These are phyloP conservation scores for Chrysotoxum bicinctum DNA, from an alignment of 2,888 invertebrate genomes.

Conservation along the genomic window DNA sequence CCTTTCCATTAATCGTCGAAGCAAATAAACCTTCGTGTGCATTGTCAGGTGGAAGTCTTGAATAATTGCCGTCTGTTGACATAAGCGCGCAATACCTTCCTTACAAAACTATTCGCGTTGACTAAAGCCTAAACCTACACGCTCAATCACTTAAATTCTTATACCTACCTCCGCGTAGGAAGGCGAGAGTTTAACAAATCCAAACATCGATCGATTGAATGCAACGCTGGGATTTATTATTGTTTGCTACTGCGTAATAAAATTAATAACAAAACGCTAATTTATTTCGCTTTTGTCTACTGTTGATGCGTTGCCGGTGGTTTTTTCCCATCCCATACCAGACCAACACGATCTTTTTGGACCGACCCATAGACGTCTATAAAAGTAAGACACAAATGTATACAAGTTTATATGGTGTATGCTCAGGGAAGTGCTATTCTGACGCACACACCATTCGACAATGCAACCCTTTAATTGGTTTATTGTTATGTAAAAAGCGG, in stretches of 20 bases:
- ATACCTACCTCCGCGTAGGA: slow-evolving; percentile 23
- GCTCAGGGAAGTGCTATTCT: slow-evolving; percentile 22
- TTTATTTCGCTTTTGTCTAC: slow-evolving; percentile 76
- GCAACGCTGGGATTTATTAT: slow-evolving; percentile 70
- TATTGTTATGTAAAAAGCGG: slow-evolving; percentile 69
- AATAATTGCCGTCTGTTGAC: slow-evolving; percentile 62
- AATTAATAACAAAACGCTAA: slow-evolving; percentile 81
- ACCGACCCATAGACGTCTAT: neutral
- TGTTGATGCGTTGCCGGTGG: slow-evolving; percentile 46
- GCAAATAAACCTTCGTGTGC: slow-evolving; percentile 58
- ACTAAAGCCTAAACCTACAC: slow-evolving; percentile 16
- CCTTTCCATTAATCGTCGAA: slow-evolving; percentile 67
- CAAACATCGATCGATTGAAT: slow-evolving; percentile 46
- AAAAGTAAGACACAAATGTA: slow-evolving; percentile 22
- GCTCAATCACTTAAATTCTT: slow-evolving; percentile 2
- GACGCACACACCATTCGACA: slow-evolving; percentile 23
- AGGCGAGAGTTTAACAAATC: slow-evolving; percentile 25
- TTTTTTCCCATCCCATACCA: slow-evolving; percentile 48
- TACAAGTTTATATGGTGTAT: neutral
- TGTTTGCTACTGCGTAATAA: slow-evolving; percentile 77
- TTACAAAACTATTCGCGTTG: slow-evolving; percentile 30
- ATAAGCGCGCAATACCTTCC: slow-evolving; percentile 43
- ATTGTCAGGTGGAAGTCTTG: slow-evolving; percentile 64
- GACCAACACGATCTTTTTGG: slow-evolving; percentile 44
- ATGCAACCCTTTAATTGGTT: slow-evolving; percentile 68